These are phyloP conservation scores for Eriosoma lanigerum DNA, from an alignment of 1,140 invertebrate species.

Conservation along the genomic window DNA sequence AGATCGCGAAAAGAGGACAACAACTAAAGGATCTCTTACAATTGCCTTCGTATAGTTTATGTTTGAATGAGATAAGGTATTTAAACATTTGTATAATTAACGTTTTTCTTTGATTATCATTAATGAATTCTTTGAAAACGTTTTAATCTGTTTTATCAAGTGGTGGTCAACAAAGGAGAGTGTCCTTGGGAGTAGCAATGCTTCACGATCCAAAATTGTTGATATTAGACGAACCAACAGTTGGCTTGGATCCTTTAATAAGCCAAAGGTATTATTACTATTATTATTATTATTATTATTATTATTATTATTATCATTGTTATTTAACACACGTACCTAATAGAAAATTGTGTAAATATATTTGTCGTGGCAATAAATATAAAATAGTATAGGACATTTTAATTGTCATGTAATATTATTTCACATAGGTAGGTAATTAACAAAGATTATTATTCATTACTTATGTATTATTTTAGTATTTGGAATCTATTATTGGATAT, in stretches of 20 bases:
- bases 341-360: no score
- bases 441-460: neutral
- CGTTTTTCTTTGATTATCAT: neutral
- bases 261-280: conserved; percentile 44
- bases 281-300: neutral
- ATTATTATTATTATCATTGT: neutral
- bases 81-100: neutral
- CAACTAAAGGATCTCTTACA: conserved; percentile 74
- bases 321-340: no score
- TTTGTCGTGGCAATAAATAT: no score
- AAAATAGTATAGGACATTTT: no score
- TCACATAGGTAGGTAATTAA: neutral
- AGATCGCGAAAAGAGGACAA: conserved; percentile 69
- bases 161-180: conserved; percentile 84
- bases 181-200: conserved; percentile 83
- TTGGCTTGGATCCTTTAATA: conserved; percentile 86
- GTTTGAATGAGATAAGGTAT: conserved; percentile 56
- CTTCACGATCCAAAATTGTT: conserved; percentile 85
- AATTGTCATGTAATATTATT: neutral
- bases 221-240: conserved; percentile 91
- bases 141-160: conserved; percentile 59
- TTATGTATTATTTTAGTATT: conserved; percentile 66
- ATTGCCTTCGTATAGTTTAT: conserved; percentile 65
- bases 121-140: neutral
- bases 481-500: conserved; percentile 84